These are phyloP conservation scores for Luffia ferchaultella DNA, from an alignment of 2,888 invertebrate genomes.

Conservation along the genomic window DNA sequence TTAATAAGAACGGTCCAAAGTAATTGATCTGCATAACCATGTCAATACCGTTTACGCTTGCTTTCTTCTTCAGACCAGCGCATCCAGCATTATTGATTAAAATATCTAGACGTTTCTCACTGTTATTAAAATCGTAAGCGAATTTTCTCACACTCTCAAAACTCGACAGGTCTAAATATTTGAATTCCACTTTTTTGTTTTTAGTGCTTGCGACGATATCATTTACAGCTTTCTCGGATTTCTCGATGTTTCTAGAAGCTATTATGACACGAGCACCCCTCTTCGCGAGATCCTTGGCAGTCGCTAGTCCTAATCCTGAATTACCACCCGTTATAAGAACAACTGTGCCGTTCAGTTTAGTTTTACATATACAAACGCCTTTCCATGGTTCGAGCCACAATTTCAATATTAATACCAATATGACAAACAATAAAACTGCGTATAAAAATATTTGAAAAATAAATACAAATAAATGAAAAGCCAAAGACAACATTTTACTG, in stretches of 20 bases:
- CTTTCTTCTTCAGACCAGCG: constrained; percentile 28
- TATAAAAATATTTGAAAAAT: constrained; percentile 8
- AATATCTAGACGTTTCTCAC: constrained; percentile 61
- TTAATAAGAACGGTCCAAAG: constrained; percentile 76
- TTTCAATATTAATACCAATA: constrained; percentile 15
- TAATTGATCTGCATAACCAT: constrained; percentile 72
- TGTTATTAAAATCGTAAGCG: constrained; percentile 62
- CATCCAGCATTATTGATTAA: constrained; percentile 72
- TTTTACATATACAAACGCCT: constrained; percentile 33
- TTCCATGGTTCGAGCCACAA: constrained; percentile 23
- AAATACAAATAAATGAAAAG: background rate
- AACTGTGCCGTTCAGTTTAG: constrained; percentile 59
- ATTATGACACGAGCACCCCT: constrained; percentile 74
- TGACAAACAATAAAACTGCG: constrained; percentile 11
- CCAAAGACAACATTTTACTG: background rate
- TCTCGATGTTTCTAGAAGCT: constrained; percentile 78
- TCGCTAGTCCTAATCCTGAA: constrained; percentile 83
- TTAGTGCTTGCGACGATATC: constrained; percentile 74
- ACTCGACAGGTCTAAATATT: constrained; percentile 54
- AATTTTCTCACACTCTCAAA: constrained; percentile 65
- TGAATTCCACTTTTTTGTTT: constrained; percentile 73
- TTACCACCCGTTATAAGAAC: constrained; percentile 83
- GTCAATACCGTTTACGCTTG: constrained; percentile 70
- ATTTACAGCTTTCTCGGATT: constrained; percentile 72
- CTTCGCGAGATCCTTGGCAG: constrained; percentile 73